phyloP scores from a whole-genome alignment of 1,140 invertebrate genomes.

The Drosophila serrata region DNA sequence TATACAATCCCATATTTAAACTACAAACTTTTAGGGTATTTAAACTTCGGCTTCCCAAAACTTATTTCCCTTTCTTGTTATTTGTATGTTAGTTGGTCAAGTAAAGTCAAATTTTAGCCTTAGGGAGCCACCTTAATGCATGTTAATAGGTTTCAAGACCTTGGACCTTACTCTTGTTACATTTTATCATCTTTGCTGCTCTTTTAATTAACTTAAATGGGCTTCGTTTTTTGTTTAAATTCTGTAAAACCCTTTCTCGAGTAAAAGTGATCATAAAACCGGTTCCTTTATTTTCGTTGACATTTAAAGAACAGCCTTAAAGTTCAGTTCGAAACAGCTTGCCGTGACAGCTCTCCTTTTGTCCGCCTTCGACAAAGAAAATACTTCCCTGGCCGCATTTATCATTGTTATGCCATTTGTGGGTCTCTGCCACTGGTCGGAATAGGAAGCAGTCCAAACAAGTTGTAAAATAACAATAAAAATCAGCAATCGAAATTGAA shows the following conservation, averaged over 20 bases:
- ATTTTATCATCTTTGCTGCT: neutral
- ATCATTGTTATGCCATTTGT: conserved; percentile 51
- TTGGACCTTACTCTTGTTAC: neutral
- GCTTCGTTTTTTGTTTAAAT: neutral
- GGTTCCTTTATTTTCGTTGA: neutral
- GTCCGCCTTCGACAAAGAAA: conserved; percentile 29
- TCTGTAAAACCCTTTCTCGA: neutral
- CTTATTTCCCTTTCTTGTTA: neutral
- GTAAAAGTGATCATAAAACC: neutral
- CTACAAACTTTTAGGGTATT: too few relatives aligned
- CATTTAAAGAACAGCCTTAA: conserved; percentile 7
- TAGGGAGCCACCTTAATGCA: neutral
- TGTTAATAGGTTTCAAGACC: conserved; percentile 1
- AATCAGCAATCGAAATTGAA: conserved; percentile 79
- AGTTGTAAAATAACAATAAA: conserved; percentile 81
- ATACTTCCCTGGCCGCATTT: conserved; percentile 49
- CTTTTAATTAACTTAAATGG: neutral
- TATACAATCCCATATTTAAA: too few relatives aligned
- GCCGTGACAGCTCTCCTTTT: conserved; percentile 24
- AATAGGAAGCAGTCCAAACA: conserved; percentile 62
- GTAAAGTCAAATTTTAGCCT: conserved; percentile 25
- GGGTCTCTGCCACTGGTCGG: conserved; percentile 27
- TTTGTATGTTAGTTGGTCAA: conserved; percentile 37
- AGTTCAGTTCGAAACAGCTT: conserved; percentile 9
- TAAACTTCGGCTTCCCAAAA: too few relatives aligned